phyloP scores from a whole-genome alignment of 2,888 invertebrate genomes.

The Luffia ferchaultella region DNA sequence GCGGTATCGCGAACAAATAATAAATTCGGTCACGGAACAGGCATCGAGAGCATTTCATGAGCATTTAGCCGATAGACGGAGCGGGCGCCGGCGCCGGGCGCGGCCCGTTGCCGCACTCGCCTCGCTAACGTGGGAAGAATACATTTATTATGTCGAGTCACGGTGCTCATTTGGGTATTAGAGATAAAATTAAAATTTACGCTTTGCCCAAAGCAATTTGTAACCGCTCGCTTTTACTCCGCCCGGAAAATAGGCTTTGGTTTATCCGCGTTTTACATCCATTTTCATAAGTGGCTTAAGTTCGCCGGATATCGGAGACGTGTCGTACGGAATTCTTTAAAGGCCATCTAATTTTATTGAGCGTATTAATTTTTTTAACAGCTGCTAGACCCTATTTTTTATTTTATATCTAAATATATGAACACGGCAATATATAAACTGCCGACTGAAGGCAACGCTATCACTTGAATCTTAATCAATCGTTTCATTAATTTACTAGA shows the following conservation, averaged over 20 bases:
- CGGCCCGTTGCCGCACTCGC: conserved; percentile 7
- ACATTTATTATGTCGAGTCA: conserved; percentile 65
- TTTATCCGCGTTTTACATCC: conserved; percentile 60
- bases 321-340: too few species aligned
- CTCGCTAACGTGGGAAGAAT: conserved; percentile 55
- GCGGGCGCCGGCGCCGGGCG: conserved; percentile 5
- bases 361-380: too few species aligned
- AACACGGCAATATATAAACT: too few species aligned
- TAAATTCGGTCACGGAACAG: neutral
- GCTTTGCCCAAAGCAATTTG: conserved; percentile 66
- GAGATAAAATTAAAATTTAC: conserved; percentile 68
- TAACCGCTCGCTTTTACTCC: conserved; percentile 59
- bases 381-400: too few species aligned
- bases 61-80: neutral
- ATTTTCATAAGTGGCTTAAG: conserved; percentile 58
- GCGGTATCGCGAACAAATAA: neutral
- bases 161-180: conserved; percentile 65
- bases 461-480: too few species aligned
- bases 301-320: conserved; percentile 4
- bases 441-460: too few species aligned
- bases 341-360: too few species aligned
- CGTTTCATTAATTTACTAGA: too few species aligned
- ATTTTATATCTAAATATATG: too few species aligned
- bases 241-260: conserved; percentile 64
- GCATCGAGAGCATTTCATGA: neutral